Percentiles rank a stretch among this genome's conserved stretches.
Conservation (phyloP, 2,113 vertebrate species). For the Cromileptes altivelis region DNA sequence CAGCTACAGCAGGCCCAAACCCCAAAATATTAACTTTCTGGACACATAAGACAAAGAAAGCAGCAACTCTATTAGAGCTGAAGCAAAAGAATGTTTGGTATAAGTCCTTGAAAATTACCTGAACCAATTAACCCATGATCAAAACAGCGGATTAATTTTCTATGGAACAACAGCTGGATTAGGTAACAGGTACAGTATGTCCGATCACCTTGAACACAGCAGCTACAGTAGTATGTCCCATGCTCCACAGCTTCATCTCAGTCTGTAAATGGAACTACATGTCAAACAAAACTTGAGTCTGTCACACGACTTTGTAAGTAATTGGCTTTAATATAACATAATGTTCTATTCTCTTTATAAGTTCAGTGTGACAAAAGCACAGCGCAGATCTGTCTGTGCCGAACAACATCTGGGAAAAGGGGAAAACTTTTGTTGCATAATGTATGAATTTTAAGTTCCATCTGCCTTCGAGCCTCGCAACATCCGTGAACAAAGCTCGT, state of each 20-base stretch:
- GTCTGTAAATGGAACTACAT: background rate
- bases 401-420: slow-evolving; percentile 57
- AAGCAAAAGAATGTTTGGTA: background rate
- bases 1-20: background rate
- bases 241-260: background rate
- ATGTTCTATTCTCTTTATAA: slow-evolving; percentile 55
- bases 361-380: slow-evolving; percentile 6
- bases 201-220: slow-evolving; percentile 17
- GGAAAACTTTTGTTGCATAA: slow-evolving; percentile 44
- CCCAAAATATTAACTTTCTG: background rate
- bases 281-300: slow-evolving; percentile 7
- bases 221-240: background rate
- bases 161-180: background rate
- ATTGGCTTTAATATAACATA: slow-evolving; percentile 14
- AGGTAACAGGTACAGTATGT: background rate
- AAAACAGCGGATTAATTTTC: background rate
- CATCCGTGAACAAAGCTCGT: slow-evolving; percentile 34
- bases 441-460: slow-evolving; percentile 41
- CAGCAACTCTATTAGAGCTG: background rate
- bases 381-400: slow-evolving; percentile 30
- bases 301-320: background rate
- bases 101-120: background rate
- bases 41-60: background rate
- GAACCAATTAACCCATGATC: background rate
- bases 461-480: slow-evolving; percentile 34